Base-by-base conservation (phyloP, 2,797 vertebrate genomes). In the Trachurus trachurus region DNA sequence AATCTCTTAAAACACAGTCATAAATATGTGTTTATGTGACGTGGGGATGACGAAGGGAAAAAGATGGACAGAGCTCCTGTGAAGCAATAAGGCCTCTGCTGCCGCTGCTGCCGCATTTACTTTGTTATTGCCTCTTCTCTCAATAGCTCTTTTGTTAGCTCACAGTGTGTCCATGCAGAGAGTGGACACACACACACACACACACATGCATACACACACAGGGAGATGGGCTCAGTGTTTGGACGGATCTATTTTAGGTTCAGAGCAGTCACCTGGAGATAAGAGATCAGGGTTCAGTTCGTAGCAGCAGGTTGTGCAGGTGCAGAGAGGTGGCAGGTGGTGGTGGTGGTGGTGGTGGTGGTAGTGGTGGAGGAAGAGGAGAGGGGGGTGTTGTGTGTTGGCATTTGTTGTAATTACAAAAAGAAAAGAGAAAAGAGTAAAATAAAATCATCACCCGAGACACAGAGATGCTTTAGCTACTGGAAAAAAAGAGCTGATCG, bases 221-320 rank as follows among this genome's bases (percentile, higher is more conserved):
- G 11, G 4, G 40, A 76, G 72, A 88, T 76, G 73, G 80, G 57
- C 52, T 66, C 65, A 29, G 68, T 90, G 80, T 89, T 87, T 90
- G 83, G 74, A 88, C 60, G 78, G 64, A 60, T 83, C 78, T 83
- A 72, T 76, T 81, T 86, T 60, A 63, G 73, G 56, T 59, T 61
- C 82, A 56, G 70, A 75, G 62, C 71, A 71, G 78, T 86, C 87
- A 83, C 65, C 84, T 79, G 75, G 50, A 87, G 86, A 87, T 86
- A 90, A 84, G 67, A 78, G 76, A 78, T 80, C 73, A 67, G 75
- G 54, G 53, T 72, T 80, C 22, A 2, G n/a, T 22, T 22, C n/a
- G 53, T 17, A 26, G 26, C 26, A 37, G 45, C 69, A 73, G 44
- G 10, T 9, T 40, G 40, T 68, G 78, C 64, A 47, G 34, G 21